Conservation (phyloP, 2,888 invertebrate species). For the Neoaliturus tenellus region DNA sequence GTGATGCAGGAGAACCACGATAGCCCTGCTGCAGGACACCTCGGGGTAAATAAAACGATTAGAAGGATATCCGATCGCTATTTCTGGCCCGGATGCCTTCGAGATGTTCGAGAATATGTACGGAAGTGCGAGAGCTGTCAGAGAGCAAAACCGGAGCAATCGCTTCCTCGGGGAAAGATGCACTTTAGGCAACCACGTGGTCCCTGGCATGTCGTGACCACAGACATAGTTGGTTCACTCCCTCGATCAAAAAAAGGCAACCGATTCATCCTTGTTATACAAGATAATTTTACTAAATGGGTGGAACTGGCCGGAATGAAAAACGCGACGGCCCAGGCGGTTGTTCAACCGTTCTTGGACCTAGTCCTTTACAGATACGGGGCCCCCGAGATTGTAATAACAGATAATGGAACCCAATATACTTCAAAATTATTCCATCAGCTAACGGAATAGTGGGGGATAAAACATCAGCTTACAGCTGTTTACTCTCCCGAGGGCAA, state of each 20-base stretch:
- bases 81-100: slow-evolving; percentile 67
- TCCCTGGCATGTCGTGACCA: slow-evolving; percentile 67
- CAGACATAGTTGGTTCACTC: slow-evolving; percentile 68
- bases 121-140: slow-evolving; percentile 64
- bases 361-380: slow-evolving; percentile 2
- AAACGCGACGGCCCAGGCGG: slow-evolving; percentile 59
- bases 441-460: slow-evolving; percentile 13
- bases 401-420: slow-evolving; percentile 68
- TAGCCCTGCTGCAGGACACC: slow-evolving; percentile 65
- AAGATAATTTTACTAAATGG: slow-evolving; percentile 67
- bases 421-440: slow-evolving; percentile 58
- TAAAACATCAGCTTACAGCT: slow-evolving; percentile 64
- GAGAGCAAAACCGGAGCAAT: slow-evolving; percentile 63
- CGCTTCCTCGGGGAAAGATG: slow-evolving; percentile 64
- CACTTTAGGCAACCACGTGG: background rate
- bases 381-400: slow-evolving; percentile 62
- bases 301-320: slow-evolving; percentile 60
- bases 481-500: slow-evolving; percentile 68
- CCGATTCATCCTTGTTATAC: slow-evolving; percentile 63
- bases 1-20: slow-evolving; percentile 65
- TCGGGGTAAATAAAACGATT: slow-evolving; percentile 65
- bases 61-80: slow-evolving; percentile 59
- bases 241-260: slow-evolving; percentile 66
- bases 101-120: slow-evolving; percentile 65
- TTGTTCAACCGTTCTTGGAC: slow-evolving; percentile 51